These are phyloP conservation scores for Lepidocolaptes lacrymiger DNA, from an alignment of 2,797 vertebrate species.

Conservation along the genomic window DNA sequence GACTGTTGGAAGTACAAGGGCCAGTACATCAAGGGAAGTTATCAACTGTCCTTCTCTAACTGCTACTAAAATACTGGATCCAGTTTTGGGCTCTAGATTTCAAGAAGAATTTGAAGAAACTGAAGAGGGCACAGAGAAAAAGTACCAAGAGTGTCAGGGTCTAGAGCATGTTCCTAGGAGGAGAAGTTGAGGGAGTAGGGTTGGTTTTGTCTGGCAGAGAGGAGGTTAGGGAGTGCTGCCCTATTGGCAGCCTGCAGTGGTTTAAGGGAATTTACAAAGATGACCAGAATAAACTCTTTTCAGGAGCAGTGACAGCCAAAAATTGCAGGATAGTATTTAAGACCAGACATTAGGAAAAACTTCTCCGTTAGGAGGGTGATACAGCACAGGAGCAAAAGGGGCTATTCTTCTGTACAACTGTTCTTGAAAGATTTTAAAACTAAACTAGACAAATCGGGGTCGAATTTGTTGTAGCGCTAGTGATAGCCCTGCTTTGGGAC, in stretches of 20 bases:
- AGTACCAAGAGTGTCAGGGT: not conserved
- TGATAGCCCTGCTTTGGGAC: not conserved
- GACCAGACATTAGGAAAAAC: not conserved
- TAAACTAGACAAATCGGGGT: not conserved
- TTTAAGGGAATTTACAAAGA: not conserved
- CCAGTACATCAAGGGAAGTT: not conserved
- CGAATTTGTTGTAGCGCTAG: not conserved
- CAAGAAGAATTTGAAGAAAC: not conserved
- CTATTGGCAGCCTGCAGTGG: not conserved
- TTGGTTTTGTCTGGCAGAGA: not conserved
- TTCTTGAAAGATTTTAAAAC: not conserved
- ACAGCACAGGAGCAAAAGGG: not conserved
- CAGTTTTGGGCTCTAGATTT: not conserved
- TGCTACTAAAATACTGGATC: not conserved
- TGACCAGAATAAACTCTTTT: not conserved
- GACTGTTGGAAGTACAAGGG: not conserved
- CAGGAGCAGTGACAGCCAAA: not conserved
- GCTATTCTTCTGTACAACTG: not conserved
- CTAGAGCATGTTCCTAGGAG: not conserved
- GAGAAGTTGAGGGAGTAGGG: not conserved
- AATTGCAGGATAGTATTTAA: not conserved
- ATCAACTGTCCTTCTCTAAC: not conserved
- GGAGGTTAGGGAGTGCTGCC: not conserved
- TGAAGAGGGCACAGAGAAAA: not conserved
- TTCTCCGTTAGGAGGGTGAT: not conserved